These are phyloP conservation scores for Machaerirhynchus nigripectus DNA, from an alignment of 2,113 vertebrate species.

Conservation along the genomic window DNA sequence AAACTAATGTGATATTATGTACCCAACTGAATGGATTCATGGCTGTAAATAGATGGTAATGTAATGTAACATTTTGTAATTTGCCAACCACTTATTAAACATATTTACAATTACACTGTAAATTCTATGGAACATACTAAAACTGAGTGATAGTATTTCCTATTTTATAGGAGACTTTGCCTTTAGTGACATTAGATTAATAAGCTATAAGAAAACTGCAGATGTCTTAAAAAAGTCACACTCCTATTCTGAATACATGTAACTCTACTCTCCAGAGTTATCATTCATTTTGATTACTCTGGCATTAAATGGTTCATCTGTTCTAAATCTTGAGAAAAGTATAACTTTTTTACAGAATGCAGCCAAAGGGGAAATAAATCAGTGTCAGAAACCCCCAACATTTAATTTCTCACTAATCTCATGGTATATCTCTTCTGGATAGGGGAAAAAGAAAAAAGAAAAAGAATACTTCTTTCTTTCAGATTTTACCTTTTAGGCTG, in stretches of 20 bases:
- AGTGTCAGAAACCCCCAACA: not conserved
- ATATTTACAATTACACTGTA: not conserved
- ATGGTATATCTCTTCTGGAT: not conserved
- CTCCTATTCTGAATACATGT: not conserved
- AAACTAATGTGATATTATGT: not conserved
- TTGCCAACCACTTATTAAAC: constrained; percentile 10
- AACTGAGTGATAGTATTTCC: not conserved
- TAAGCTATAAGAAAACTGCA: not conserved
- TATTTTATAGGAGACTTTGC: not conserved
- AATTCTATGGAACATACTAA: not conserved
- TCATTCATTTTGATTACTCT: constrained; percentile 16
- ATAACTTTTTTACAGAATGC: not conserved
- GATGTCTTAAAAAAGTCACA: not conserved
- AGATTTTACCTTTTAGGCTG: not conserved
- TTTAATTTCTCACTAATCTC: not conserved
- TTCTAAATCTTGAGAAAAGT: constrained; percentile 38
- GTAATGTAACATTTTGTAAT: not conserved
- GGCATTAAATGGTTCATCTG: not conserved
- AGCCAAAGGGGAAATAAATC: not conserved
- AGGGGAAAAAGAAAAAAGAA: accelerated
- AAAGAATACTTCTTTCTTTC: not conserved
- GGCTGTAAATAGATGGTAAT: not conserved
- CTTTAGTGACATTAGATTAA: not conserved
- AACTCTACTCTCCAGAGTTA: not conserved
- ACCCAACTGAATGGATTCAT: not conserved